These are phyloP conservation scores for Drosophila lacicola DNA, from an alignment of 2,888 invertebrate species.

Conservation along the genomic window DNA sequence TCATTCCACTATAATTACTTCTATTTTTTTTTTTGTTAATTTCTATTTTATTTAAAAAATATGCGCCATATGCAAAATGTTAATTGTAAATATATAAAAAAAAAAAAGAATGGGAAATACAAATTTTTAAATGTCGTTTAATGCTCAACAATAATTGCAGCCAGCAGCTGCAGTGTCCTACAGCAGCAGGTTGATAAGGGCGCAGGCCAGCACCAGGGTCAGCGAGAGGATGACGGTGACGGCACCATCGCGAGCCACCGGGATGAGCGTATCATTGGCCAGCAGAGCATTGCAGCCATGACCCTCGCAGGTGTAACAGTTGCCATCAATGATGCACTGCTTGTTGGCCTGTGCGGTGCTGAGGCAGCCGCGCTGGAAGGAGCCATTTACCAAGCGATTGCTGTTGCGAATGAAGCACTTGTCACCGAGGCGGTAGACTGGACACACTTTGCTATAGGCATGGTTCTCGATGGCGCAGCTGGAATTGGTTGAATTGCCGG, in stretches of 20 bases:
- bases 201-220: conserved; percentile 52
- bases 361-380: conserved; percentile 83
- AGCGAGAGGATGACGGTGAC: conserved; percentile 50
- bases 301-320: conserved; percentile 82
- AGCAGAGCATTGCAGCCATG: conserved; percentile 80
- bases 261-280: conserved; percentile 66
- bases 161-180: conserved; percentile 15
- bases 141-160: neutral
- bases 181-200: conserved; percentile 30
- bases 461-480: conserved; percentile 75
- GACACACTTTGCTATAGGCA: conserved; percentile 68
- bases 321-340: conserved; percentile 67
- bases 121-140: conserved; percentile 7
- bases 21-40: conserved; percentile 18
- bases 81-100: neutral
- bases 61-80: neutral
- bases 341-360: conserved; percentile 72
- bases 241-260: conserved; percentile 78
- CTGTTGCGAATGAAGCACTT: conserved; percentile 81
- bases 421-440: conserved; percentile 79
- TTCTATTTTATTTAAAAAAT: conserved; percentile 30
- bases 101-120: neutral
- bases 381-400: conserved; percentile 56
- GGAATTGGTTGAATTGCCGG: conserved; percentile 71
- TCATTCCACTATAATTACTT: no score